Evolutionary conservation across 2,797 vertebrate genomes (phyloP), one percentile per base, ranked within the genome.

Genomic region (Astyanax mexicanus): DNA sequence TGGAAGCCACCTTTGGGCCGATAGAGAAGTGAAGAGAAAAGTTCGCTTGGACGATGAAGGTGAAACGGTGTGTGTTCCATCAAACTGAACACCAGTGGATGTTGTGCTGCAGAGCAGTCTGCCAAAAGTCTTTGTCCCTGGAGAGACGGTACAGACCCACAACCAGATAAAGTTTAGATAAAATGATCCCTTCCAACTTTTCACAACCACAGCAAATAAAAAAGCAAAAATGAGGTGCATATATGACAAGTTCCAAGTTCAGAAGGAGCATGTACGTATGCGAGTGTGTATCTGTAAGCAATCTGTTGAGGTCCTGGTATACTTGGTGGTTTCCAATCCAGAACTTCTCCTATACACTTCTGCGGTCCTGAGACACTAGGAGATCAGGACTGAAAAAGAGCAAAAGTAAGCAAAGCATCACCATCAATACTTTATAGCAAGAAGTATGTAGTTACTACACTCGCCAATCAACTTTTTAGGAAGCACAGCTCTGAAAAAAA

Each of bases 331-430:
- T 60, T 72, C 69, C 77, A 70, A 74, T 79, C 65, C 74, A 68
- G 77, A 62, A 72, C 40, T 52, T 76, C 69, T 81, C 42, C 57
- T 42, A 60, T 62, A 65, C 62, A 75, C 15, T n/a, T n/a, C n/a
- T n/a, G n/a, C n/a, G 70, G 65, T 79, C 58, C 64, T 45, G 65
- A 76, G 60, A 76, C 58, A 47, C 51, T 61, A 65, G 40, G 70
- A 60, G 70, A 84, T 84, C 82, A 84, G 74, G 82, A 84, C 82
- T 84, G 44, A 67, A 77, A 62, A 72, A 38, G 15, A 58, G n/a
- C n/a, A n/a, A n/a, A n/a, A n/a, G n/a, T n/a, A n/a, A n/a, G 35
- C n/a, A 9, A 7, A 2, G 12, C 25, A 57, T 55, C 1, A 55
- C 27, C 23, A 12, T 1, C 8, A 10, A 23, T 25, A 11, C n/a